Conservation (phyloP, 64 coral and sea anemone species). For the Stichodactyla helianthus region DNA sequence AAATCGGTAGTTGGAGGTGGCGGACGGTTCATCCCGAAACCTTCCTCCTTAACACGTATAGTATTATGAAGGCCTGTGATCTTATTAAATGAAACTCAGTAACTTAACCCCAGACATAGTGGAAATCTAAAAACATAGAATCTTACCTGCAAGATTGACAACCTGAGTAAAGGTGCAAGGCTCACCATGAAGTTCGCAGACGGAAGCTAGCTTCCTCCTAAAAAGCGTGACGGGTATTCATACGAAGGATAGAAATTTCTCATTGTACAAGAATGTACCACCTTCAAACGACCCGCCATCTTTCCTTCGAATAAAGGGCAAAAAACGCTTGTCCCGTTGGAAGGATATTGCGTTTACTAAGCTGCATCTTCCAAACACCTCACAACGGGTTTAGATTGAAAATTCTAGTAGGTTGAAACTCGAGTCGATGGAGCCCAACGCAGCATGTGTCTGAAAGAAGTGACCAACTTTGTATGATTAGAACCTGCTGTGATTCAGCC, state of each 20-base stretch:
- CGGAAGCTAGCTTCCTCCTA: background rate
- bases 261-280: background rate
- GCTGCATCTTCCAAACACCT: background rate
- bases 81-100: background rate
- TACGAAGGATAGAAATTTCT: background rate
- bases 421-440: background rate
- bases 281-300: slow-evolving; percentile 7
- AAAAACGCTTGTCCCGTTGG: background rate
- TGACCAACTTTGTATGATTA: slow-evolving; percentile 26
- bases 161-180: background rate
- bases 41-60: background rate
- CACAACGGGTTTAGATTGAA: background rate
- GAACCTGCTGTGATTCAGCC: slow-evolving; percentile 1
- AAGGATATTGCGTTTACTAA: background rate
- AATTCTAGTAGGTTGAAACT: slow-evolving; percentile 1
- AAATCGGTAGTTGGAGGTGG: background rate
- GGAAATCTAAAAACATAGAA: background rate
- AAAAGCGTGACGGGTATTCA: background rate
- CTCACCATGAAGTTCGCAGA: background rate
- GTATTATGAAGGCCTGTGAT: background rate
- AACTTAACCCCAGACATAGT: background rate
- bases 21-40: background rate
- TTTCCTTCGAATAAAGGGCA: background rate
- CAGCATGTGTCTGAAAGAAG: slow-evolving; percentile 1
- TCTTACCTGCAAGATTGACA: background rate